Conservation (phyloP, 2,888 invertebrate genomes). For the Rhagium mordax region DNA sequence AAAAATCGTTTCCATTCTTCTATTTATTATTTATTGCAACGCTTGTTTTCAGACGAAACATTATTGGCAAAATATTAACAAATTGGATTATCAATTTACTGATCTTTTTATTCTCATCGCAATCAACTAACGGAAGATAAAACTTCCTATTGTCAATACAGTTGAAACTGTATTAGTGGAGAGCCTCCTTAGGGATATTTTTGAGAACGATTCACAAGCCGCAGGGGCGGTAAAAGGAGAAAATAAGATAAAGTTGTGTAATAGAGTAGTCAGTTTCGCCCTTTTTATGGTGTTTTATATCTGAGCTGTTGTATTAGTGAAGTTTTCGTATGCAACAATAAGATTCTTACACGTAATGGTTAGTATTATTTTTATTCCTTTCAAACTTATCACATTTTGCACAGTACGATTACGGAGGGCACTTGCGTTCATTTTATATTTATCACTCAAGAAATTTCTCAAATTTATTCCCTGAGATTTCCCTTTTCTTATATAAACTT, state of each 20-base stretch:
- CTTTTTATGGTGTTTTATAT: conserved; percentile 19
- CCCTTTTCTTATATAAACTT: not conserved
- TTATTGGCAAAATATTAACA: not conserved
- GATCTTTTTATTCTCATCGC: not conserved
- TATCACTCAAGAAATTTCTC: too few relatives aligned
- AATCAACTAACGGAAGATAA: not conserved
- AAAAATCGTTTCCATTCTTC: too few relatives aligned
- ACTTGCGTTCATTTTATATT: too few relatives aligned
- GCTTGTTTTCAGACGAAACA: not conserved
- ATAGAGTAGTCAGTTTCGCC: conserved; percentile 4
- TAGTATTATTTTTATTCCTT: not conserved
- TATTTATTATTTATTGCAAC: not conserved
- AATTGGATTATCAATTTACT: not conserved
- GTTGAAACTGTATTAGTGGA: conserved; percentile 12
- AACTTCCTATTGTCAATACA: not conserved
- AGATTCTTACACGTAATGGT: not conserved
- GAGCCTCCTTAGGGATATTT: conserved; percentile 13
- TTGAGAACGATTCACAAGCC: conserved; percentile 12
- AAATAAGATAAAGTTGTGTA: conserved; percentile 23
- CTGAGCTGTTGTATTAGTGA: conserved; percentile 4
- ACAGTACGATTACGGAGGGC: not conserved
- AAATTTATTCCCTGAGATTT: not conserved
- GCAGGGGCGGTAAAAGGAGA: not conserved
- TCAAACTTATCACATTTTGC: not conserved
- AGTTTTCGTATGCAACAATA: conserved; percentile 12